Evolutionary conservation across 2,888 invertebrate genomes (phyloP), one percentile per base, ranked within the genome.

Genomic region (Cetonia aurata): DNA sequence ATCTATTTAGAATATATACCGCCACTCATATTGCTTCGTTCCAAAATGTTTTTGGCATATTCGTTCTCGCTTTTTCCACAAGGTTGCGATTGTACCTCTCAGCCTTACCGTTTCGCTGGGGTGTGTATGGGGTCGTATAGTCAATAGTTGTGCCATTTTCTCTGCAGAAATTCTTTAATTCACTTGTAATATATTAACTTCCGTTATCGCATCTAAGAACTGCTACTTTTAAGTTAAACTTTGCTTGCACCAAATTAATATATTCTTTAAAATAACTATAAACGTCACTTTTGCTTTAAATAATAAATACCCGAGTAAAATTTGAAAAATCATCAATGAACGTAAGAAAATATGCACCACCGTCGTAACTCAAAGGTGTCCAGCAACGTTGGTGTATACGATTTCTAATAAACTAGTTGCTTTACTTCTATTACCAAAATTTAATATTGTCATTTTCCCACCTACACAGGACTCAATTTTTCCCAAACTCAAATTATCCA

Each of bases 181-280:
- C 62, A 25, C 67, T 67, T 12, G 68, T 50, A 9, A 69, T 31
- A 57, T 74, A 72, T 56, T 74, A 71, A 1, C 72, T 60, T 33
- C 71, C 74, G 56, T 74, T 74, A 42, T 74, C 74, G 9, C 56
- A 60, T 50, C 72, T 66, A 4, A 74, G 12, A 65, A 67, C 72
- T 56, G 15, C 13, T 19, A 71, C n/a, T 31, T 71, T 67, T 15
- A 19, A 12, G 31, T 66, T 42, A 65, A 70, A 72, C 17, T 67
- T 59, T 10, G 25, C 46, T 13, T 67, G 70, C 1, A 56, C 9
- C 52, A 52, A 19, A 9, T 17, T 52, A 1, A 52, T 12, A 52
- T 19, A 52, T 19, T 52, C 52, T 19, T 19, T 52, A 6, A 52
- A 52, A 19, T 25, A 19, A 52, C 12, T 52, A 9, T 52, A 19